Base-by-base conservation (phyloP, 2,113 vertebrate genomes). In the Porphyrio hochstetteri region DNA sequence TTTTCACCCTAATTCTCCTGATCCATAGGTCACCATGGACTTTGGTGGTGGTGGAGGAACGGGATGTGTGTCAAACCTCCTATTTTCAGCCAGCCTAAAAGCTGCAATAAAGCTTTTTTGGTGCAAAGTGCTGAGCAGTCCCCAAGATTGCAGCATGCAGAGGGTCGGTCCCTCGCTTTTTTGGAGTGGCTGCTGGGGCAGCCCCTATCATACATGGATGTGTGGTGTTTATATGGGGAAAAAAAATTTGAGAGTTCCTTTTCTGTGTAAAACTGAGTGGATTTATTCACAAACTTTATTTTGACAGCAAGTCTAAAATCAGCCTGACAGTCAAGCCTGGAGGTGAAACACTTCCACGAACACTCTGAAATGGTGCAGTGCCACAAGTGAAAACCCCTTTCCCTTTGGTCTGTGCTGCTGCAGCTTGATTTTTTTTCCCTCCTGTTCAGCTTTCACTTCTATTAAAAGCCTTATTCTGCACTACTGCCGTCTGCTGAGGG, bases 401-500 rank as follows among this genome's bases (percentile, higher is more conserved):
- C 82, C 27, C 24, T 81, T 77, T 46, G 8, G 6, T 56, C 79
- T n/a, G 63, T 79, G 57, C 57, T 80, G 36, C 38, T 59, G 31
- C 50, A 33, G 29, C 2, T 16, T 70, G 6, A 31, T 61, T 21
- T 48, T 44, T 44, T 5, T 1, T 3, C 8, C 12, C 1, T 3
- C 23, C 7, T 2, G 1, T 86, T 70, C 16, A 70, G 24, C 24
- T 48, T 78, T 19, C 1, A 0, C 42, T 71, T 40, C n/a, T 7
- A 5, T 44, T 61, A 11, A 44, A 75, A 83, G 31, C 64, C 28
- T 82, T 40, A 3, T 20, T 52, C 33, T 82, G 28, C 38, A 1
- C 31, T 29, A 0, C 13, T 0, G 0, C 56, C 5, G 1, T 17
- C 52, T 1, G 7, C 55, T 5, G 11, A 29, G 15, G 38, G 56